Conservation (phyloP, 1,140 invertebrate genomes). For the Neodiprion fabricii region DNA sequence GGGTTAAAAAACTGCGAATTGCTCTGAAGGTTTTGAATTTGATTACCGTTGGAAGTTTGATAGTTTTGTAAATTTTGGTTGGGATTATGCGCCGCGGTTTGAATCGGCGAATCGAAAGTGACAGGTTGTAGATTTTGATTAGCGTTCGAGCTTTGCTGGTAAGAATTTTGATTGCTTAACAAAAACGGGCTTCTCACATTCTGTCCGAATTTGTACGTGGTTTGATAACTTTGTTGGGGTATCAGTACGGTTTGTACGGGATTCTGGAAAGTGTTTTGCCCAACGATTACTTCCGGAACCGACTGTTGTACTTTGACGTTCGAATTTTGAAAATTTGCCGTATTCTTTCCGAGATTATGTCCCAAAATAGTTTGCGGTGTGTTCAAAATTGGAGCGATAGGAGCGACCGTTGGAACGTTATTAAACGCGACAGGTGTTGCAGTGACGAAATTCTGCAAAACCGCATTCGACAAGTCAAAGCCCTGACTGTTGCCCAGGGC, state of each 20-base stretch:
- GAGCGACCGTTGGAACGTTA: not conserved
- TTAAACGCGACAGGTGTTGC: slow-evolving; percentile 39
- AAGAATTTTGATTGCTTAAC: not conserved
- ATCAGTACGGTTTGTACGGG: slow-evolving; percentile 48
- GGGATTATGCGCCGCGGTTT: not conserved
- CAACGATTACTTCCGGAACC: slow-evolving; percentile 52
- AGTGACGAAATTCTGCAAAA: slow-evolving; percentile 43
- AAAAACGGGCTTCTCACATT: not conserved
- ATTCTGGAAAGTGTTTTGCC: slow-evolving; percentile 48
- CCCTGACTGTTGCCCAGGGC: slow-evolving; percentile 55
- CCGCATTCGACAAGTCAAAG: slow-evolving; percentile 54
- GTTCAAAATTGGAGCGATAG: slow-evolving; percentile 42
- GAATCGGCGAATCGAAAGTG: not conserved
- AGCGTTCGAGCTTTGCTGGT: not conserved
- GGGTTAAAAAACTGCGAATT: slow-evolving; percentile 26
- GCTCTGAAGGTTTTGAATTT: not conserved
- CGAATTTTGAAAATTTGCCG: slow-evolving; percentile 26
- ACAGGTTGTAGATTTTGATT: not conserved
- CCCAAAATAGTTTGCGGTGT: slow-evolving; percentile 28
- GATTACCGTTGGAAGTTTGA: not conserved
- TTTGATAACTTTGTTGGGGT: slow-evolving; percentile 28
- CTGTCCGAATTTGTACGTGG: not conserved
- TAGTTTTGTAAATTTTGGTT: not conserved
- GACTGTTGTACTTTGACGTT: slow-evolving; percentile 34
- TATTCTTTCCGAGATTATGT: not conserved